Conservation (phyloP, 2,797 vertebrate genomes). For the Molossus molossus region DNA sequence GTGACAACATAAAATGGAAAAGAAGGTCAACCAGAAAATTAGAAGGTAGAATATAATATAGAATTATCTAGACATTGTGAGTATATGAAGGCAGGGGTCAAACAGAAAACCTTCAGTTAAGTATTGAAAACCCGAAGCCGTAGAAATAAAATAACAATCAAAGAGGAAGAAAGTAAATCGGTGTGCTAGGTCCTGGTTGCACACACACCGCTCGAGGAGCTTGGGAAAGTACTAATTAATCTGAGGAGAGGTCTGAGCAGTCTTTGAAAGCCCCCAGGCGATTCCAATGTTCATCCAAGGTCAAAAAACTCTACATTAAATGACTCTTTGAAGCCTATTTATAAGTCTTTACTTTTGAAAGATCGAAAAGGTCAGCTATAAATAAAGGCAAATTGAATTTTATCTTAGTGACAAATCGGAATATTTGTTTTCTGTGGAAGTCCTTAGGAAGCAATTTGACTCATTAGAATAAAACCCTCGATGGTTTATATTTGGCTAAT, state of each 20-base stretch:
- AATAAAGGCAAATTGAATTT: constrained; percentile 28
- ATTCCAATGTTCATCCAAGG: background rate
- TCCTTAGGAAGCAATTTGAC: background rate
- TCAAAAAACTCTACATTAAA: constrained; percentile 27
- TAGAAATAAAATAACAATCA: constrained; percentile 41
- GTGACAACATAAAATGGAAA: constrained; percentile 31
- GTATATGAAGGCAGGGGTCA: background rate
- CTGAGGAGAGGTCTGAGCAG: background rate
- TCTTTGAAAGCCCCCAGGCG: background rate
- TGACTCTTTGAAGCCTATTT: constrained; percentile 9
- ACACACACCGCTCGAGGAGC: background rate
- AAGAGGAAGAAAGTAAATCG: constrained; percentile 13
- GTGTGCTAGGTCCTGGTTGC: background rate
- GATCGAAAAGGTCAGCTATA: constrained; percentile 42
- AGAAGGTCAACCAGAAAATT: background rate
- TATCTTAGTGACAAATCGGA: constrained; percentile 36
- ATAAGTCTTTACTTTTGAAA: background rate
- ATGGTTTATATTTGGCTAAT: constrained; percentile 8
- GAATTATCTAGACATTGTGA: constrained; percentile 25
- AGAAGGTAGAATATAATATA: background rate
- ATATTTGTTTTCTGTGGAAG: constrained; percentile 50
- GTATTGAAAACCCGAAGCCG: background rate
- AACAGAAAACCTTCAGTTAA: background rate
- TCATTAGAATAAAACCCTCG: background rate
- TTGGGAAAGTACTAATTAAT: constrained; percentile 27